phyloP scores from a whole-genome alignment of 2,797 vertebrate genomes.

The Macroramphosus scolopax region DNA sequence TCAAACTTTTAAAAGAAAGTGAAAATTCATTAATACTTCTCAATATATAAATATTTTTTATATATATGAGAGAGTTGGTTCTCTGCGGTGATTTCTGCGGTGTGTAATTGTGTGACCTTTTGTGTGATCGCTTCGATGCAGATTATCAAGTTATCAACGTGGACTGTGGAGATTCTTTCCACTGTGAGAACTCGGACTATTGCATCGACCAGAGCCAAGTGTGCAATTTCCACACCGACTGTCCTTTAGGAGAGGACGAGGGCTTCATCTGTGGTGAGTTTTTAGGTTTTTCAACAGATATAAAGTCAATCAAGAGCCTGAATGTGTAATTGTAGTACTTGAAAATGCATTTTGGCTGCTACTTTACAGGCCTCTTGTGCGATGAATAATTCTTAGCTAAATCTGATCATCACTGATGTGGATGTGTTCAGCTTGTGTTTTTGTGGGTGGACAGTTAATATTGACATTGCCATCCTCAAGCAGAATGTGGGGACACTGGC shows the following conservation, averaged over 20 bases:
- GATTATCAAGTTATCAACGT: conserved; percentile 36
- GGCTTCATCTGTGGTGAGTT: conserved; percentile 82
- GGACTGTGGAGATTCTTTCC: conserved; percentile 70
- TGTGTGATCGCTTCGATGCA: conserved; percentile 39
- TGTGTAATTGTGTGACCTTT: conserved; percentile 5
- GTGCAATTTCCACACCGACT: conserved; percentile 86
- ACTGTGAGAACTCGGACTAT: conserved; percentile 72
- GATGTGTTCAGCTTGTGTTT: conserved; percentile 10
- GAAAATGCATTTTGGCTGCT: not conserved
- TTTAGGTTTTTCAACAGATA: conserved; percentile 12
- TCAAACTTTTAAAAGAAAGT: no score
- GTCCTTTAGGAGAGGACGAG: conserved; percentile 79
- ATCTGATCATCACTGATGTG: not conserved
- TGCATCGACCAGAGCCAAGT: conserved; percentile 80
- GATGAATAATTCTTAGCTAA: not conserved
- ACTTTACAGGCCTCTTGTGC: conserved; percentile 2
- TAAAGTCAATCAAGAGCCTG: not conserved
- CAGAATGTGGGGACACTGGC: conserved; percentile 22
- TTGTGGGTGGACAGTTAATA: conserved; percentile 12
- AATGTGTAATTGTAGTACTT: not conserved
- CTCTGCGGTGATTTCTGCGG: no score
- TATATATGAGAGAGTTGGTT: no score
- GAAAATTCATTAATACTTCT: no score
- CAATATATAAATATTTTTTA: no score
- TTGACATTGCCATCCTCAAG: conserved; percentile 8